A percentile compares a stretch with the other conserved stretches of the same genome.
Conservation (phyloP, 2,797 vertebrate species). For the Amphiprion clarkii region DNA sequence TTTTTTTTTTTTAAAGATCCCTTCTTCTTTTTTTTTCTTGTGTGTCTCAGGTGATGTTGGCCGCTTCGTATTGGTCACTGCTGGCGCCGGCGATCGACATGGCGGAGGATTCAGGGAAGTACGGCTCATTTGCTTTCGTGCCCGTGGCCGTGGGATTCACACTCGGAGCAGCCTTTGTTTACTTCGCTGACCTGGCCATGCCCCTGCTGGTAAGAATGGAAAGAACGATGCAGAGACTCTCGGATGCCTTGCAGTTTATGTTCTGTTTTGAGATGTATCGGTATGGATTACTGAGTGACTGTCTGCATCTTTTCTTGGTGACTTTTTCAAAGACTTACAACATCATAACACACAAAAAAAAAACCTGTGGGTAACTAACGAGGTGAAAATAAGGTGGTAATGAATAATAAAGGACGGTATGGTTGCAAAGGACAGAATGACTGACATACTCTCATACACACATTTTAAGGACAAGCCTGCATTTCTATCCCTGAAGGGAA, state of each 20-base stretch:
- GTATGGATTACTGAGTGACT: no score
- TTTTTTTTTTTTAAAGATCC: no score
- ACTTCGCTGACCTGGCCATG: slow-evolving; percentile 89
- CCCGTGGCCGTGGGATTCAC: slow-evolving; percentile 92
- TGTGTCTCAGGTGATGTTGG: slow-evolving; percentile 92
- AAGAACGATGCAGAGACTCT: neutral
- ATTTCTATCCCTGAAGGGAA: neutral
- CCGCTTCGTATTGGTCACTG: slow-evolving; percentile 97
- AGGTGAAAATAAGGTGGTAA: neutral
- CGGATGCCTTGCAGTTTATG: neutral
- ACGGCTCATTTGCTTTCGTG: slow-evolving; percentile 91
- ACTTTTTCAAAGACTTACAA: neutral
- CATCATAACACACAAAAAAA: neutral
- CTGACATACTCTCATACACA: neutral
- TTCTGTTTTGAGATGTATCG: no score
- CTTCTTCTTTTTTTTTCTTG: neutral
- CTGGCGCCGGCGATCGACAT: slow-evolving; percentile 94
- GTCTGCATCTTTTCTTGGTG: neutral
- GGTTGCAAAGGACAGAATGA: neutral
- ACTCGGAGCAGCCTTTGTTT: slow-evolving; percentile 94
- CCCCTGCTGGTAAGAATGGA: slow-evolving; percentile 90
- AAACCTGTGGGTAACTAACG: no score
- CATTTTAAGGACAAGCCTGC: neutral
- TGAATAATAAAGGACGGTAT: neutral
- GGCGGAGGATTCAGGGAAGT: slow-evolving; percentile 91